Percentiles rank a stretch among this genome's conserved stretches.
These are phyloP conservation scores for Drosophila testacea DNA, from an alignment of 2,888 invertebrate genomes.

Conservation along the genomic window DNA sequence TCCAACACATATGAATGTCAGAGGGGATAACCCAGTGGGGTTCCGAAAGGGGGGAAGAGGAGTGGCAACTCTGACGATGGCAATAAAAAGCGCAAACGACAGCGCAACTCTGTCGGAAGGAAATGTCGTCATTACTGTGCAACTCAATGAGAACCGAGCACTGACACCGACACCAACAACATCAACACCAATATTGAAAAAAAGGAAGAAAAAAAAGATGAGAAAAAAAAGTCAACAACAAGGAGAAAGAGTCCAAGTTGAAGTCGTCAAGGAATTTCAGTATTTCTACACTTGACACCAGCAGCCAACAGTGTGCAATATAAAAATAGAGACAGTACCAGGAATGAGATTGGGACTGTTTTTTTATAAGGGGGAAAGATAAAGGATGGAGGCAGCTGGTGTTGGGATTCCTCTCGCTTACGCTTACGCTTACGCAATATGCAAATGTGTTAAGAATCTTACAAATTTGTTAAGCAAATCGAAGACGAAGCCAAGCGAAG, in stretches of 20 bases:
- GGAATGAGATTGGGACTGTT: conserved; percentile 1
- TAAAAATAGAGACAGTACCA: conserved; percentile 44
- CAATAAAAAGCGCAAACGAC: conserved; percentile 65
- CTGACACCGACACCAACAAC: conserved; percentile 3
- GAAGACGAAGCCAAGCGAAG: conserved; percentile 59
- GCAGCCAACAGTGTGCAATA: conserved; percentile 36
- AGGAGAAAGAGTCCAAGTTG: conserved; percentile 42
- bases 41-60: not conserved
- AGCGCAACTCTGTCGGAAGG: conserved; percentile 52
- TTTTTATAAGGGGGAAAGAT: not conserved
- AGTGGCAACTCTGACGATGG: conserved; percentile 54
- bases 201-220: not conserved
- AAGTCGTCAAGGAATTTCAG: conserved; percentile 59
- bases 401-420: conserved; percentile 50
- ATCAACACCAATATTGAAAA: not conserved
- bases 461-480: conserved; percentile 81
- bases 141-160: conserved; percentile 46
- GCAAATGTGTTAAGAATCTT: conserved; percentile 80
- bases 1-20: conserved; percentile 4
- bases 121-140: conserved; percentile 77
- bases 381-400: not conserved
- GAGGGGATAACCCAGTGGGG: not conserved
- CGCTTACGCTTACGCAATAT: conserved; percentile 66
- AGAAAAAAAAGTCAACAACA: conserved; percentile 8
- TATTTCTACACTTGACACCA: conserved; percentile 66